These are phyloP conservation scores for Meliscaeva auricollis DNA, from an alignment of 2,888 invertebrate species.

Conservation along the genomic window DNA sequence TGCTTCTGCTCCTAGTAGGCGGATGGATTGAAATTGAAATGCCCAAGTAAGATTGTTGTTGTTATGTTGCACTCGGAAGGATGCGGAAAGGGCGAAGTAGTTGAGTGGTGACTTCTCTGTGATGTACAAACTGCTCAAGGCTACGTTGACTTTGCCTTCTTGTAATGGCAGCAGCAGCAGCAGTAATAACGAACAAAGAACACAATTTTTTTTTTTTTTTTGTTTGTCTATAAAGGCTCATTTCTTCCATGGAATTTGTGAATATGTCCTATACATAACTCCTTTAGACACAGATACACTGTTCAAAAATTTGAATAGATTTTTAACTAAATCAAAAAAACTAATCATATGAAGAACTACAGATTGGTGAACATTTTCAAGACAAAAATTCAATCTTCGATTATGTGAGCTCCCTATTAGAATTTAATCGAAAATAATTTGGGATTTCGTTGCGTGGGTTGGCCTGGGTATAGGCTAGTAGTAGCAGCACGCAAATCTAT, in stretches of 20 bases:
- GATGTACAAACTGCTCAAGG: slow-evolving; percentile 66
- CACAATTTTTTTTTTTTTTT: slow-evolving; percentile 10
- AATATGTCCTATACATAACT: slow-evolving; percentile 34
- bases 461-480: too few species aligned
- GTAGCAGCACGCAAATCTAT: too few species aligned
- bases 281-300: neutral
- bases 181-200: slow-evolving; percentile 54
- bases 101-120: slow-evolving; percentile 60
- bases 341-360: too few species aligned
- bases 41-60: slow-evolving; percentile 48
- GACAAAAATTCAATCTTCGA: too few species aligned
- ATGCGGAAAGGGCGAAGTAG: slow-evolving; percentile 19
- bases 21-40: slow-evolving; percentile 52
- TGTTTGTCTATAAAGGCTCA: slow-evolving; percentile 12
- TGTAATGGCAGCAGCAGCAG: slow-evolving; percentile 40
- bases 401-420: too few species aligned
- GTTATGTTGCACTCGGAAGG: slow-evolving; percentile 20
- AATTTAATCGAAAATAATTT: too few species aligned
- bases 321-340: neutral
- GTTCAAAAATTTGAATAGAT: neutral
- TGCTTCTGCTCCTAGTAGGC: slow-evolving; percentile 28
- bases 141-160: slow-evolving; percentile 65
- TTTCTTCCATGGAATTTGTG: slow-evolving; percentile 59
- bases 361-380: too few species aligned
- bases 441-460: too few species aligned